Evolutionary conservation across 2,888 invertebrate genomes (phyloP).

Genomic region (Sabatieria punctata): DNA sequence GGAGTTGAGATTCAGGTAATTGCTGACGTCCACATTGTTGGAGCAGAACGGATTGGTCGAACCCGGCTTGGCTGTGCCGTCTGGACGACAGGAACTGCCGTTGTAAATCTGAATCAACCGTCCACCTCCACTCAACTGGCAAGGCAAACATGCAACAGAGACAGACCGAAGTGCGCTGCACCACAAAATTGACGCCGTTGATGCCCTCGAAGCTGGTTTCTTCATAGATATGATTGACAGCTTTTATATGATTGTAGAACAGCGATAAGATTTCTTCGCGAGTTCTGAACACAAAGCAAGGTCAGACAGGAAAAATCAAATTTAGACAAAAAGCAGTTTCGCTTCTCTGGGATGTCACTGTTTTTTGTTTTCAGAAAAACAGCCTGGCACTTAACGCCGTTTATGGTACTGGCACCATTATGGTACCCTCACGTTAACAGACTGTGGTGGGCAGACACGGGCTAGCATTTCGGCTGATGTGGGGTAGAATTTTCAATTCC

Average conservation of each 20-base stretch:
- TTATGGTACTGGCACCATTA: too few species aligned
- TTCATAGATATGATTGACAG: conserved; percentile 89
- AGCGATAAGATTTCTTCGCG: conserved; percentile 89
- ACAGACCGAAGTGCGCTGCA: conserved; percentile 59
- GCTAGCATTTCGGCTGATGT: too few species aligned
- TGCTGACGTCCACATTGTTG: conserved; percentile 95
- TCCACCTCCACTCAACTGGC: conserved; percentile 1
- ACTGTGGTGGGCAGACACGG: too few species aligned
- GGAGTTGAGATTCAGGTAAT: conserved; percentile 93
- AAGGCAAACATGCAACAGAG: not conserved
- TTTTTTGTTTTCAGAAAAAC: not conserved
- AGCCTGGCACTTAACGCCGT: too few species aligned
- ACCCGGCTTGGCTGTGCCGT: not conserved
- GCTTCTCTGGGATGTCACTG: too few species aligned
- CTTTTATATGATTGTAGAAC: conserved; percentile 94
- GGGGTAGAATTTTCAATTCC: too few species aligned
- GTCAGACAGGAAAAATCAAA: not conserved
- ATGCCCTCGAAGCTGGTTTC: conserved; percentile 89
- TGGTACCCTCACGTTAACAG: too few species aligned
- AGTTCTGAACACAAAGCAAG: conserved; percentile 43
- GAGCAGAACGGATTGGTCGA: conserved; percentile 51
- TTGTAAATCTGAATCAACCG: conserved; percentile 2
- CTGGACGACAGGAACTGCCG: conserved; percentile 4
- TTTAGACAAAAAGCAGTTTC: not conserved
- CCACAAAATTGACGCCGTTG: conserved; percentile 87